Conservation (phyloP, 1,140 invertebrate species). For the Parapsyche elsis region DNA sequence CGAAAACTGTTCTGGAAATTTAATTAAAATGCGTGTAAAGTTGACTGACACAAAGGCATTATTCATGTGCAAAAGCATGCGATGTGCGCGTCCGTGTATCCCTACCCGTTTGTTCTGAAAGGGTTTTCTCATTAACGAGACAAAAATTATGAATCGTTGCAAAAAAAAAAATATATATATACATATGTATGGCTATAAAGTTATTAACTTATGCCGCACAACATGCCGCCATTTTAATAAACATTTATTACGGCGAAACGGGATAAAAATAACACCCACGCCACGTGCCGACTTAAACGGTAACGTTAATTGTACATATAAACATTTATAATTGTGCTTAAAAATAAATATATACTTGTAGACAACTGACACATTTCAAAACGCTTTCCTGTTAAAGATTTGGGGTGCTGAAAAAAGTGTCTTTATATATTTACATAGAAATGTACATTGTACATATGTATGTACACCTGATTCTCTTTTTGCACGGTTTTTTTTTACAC, state of each 20-base stretch:
- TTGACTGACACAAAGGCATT: slow-evolving; percentile 33
- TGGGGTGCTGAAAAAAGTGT: too few relatives aligned
- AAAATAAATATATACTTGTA: too few relatives aligned
- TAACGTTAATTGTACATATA: too few relatives aligned
- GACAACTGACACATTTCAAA: too few relatives aligned
- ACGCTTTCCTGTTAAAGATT: too few relatives aligned
- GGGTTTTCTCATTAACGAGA: slow-evolving; percentile 29
- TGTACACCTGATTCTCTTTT: too few relatives aligned
- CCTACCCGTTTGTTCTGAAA: slow-evolving; percentile 22
- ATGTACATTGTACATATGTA: too few relatives aligned
- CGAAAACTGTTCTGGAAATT: slow-evolving; percentile 33
- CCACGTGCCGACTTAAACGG: too few relatives aligned
- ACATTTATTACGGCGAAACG: background rate
- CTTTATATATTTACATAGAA: too few relatives aligned
- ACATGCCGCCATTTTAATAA: slow-evolving; percentile 2
- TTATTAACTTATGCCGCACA: slow-evolving; percentile 6
- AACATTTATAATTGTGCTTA: too few relatives aligned
- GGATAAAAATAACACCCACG: too few relatives aligned
- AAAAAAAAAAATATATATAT: background rate
- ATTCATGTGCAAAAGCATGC: slow-evolving; percentile 31
- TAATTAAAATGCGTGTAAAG: slow-evolving; percentile 33
- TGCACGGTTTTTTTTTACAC: too few relatives aligned
- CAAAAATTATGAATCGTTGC: slow-evolving; percentile 27
- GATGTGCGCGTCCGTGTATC: background rate
- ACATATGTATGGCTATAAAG: background rate